Evolutionary conservation across 2,113 vertebrate species (phyloP), one percentile per base, ranked within the genome.

Genomic region (Felis chaus): DNA sequence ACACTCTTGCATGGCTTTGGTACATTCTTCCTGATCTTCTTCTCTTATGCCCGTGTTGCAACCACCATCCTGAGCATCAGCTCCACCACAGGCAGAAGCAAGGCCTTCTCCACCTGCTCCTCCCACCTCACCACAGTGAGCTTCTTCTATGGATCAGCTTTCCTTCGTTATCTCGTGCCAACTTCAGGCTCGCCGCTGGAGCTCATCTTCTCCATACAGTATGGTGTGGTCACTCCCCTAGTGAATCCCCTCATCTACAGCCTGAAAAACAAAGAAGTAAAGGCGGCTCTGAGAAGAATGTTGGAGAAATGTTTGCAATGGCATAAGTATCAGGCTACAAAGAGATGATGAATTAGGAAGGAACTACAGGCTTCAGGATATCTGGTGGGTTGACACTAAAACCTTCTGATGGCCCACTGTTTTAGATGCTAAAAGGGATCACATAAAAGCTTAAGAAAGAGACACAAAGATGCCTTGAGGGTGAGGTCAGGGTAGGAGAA

Each of bases 91-190:
- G 76, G 89, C n/a, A 92, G 48, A 55, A 92, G 36, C 61, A 82
- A 74, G 71, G 27, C 53, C 18, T 76, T 76, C 86, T 74, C 27
- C 36, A 61, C 86, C 53, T 89, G 36, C 8, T 92, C 2, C 66
- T 71, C 66, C 66, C 66, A 55, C 78, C 48, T 91, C 41, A 57
- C 41, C 4, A 88, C 96, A 50, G 94, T 96, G 21, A 78, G 61
- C 21, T 97, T 96, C n/a, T 96, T 89, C 25, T 96, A 96, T 55
- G 93, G 89, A 31, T 93, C 86, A 8, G 82, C 94, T 29, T 92
- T 97, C 76, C 92, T 85, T 63, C 66, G 63, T 69, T 94, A 97
- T 82, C 89, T 97, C 18, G 65, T 92, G 55, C 97, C 98, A 36
- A 94, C 55, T 15, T 95, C 91, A 83, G 86, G 81, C 39, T 71